Conservation (phyloP, 2,113 vertebrate genomes). For the Silurus meridionalis region DNA sequence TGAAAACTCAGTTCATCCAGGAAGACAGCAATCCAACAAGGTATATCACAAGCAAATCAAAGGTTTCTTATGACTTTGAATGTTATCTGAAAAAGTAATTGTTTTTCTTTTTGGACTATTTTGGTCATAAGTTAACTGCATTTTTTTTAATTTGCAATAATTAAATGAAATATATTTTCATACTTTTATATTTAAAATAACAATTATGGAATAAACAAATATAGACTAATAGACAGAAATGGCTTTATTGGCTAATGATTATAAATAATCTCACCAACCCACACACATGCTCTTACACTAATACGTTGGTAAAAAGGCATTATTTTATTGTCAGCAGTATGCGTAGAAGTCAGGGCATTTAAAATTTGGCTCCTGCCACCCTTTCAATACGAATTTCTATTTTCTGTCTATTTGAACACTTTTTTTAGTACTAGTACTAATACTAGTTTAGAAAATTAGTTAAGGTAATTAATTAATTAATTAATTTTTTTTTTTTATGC, state of each 20-base stretch:
- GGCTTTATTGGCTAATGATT: slow-evolving; percentile 72
- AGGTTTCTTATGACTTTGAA: neutral
- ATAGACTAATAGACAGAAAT: neutral
- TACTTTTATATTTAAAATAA: neutral
- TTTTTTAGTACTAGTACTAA: neutral
- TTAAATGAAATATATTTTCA: neutral
- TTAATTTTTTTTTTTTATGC: neutral
- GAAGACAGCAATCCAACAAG: neutral
- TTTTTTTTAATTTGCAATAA: no score
- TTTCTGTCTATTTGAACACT: neutral
- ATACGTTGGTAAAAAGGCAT: neutral
- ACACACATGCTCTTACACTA: slow-evolving; percentile 15
- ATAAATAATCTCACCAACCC: slow-evolving; percentile 23
- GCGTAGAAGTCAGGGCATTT: neutral
- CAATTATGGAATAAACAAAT: neutral
- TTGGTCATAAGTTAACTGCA: no score
- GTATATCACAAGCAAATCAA: neutral
- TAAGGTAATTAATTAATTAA: neutral
- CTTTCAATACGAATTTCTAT: neutral
- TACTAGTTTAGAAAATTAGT: no score
- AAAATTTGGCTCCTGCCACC: neutral
- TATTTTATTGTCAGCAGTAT: neutral
- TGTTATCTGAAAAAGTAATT: no score
- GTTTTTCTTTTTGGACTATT: no score
- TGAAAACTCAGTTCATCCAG: neutral